A percentile compares a stretch with the other conserved stretches of the same genome.
phyloP scores from a whole-genome alignment of 2,113 vertebrate genomes.

The Panthera tigris region DNA sequence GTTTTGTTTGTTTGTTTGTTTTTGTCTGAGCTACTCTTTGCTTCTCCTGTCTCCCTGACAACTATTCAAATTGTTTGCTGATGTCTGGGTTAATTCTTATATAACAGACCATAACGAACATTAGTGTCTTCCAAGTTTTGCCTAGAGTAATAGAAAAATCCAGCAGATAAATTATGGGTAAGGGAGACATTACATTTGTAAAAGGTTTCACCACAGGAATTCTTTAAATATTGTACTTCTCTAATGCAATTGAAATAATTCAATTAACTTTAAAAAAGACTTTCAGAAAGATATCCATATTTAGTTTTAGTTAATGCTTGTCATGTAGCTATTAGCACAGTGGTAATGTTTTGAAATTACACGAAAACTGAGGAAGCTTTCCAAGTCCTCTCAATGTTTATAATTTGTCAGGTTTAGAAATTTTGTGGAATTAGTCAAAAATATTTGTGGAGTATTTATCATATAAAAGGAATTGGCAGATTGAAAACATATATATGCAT shows the following conservation, averaged over 20 bases:
- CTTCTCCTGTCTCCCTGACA: constrained; percentile 18
- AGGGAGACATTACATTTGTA: background rate
- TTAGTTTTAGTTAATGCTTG: constrained; percentile 63
- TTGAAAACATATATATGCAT: background rate
- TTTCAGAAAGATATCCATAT: constrained; percentile 47
- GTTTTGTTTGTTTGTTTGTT: background rate
- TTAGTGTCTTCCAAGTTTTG: constrained; percentile 35
- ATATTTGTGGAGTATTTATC: background rate
- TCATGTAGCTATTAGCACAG: constrained; percentile 59
- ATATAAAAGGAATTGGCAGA: background rate
- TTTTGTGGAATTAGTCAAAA: constrained; percentile 22
- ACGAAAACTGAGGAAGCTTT: constrained; percentile 48
- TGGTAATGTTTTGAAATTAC: constrained; percentile 60
- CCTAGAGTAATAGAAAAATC: constrained; percentile 46
- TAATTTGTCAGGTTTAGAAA: constrained; percentile 48
- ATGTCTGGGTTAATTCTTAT: background rate
- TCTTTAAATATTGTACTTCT: constrained; percentile 63
- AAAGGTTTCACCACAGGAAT: constrained; percentile 35
- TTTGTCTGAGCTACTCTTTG: background rate
- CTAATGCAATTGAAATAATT: constrained; percentile 57
- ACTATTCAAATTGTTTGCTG: constrained; percentile 38
- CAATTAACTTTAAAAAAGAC: constrained; percentile 57
- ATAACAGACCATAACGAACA: background rate
- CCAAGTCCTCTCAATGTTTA: constrained; percentile 34
- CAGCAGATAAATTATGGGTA: constrained; percentile 50